Evolutionary conservation across 2,888 invertebrate genomes (phyloP), one percentile per base, ranked within the genome.

Genomic region (Phyto melanocephala): DNA sequence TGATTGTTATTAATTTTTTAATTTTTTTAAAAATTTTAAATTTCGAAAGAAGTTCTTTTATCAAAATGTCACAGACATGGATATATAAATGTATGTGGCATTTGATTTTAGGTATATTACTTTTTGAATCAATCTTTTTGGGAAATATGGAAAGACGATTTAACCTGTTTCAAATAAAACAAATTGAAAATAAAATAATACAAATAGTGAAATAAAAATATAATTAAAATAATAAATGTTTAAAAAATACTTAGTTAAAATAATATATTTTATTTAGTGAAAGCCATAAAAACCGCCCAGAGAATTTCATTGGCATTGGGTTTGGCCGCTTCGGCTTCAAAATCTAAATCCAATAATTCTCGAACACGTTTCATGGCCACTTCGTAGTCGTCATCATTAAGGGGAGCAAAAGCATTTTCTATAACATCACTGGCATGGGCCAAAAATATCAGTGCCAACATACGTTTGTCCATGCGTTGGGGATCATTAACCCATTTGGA

Each of bases 201-300:
- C 20, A 47, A 47, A 17, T 0, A 42, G 8, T n/a, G 15, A 7
- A 37, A 7, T 85, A 84, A 77, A 83, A 85, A 65, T 75, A 54
- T 65, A 50, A 65, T 52, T 45, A 24, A 71, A 67, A 68, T 42
- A 17, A 76, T 62, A 62, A 50, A n/a, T 58, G 11, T 76, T 40
- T 75, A 79, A 70, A 60, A 65, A 75, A 74, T 75, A 71, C 33
- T 71, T 82, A 42, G 35, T 82, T 75, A 71, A 71, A 72, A 79
- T 47, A 82, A 56, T 68, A 71, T 60, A 81, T 86, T 93, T 94
- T 95, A 99, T 95, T 99, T 99, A 88, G 97, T 97, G 93, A 99
- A 99, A 82, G 99, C 97, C 86, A 98, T 97, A 92, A 99, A 98
- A 80, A 99, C 99, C 71, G 99, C 98, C 99, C 99, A 99, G 93